phyloP scores from a whole-genome alignment of 2,888 invertebrate species.

The Perizoma affinitatum region DNA sequence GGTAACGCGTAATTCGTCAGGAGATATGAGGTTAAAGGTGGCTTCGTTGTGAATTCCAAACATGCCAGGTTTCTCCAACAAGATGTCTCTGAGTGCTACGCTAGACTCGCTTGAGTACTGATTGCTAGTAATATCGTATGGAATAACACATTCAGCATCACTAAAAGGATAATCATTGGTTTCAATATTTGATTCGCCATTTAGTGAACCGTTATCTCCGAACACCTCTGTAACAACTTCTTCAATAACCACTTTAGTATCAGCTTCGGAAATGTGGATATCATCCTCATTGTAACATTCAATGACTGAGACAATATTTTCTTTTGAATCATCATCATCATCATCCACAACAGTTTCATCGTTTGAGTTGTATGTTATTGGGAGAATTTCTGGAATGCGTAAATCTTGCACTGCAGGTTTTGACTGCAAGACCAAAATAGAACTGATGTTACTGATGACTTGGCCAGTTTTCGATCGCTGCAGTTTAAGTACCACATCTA shows the following conservation, averaged over 20 bases:
- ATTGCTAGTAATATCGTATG: slow-evolving; percentile 23
- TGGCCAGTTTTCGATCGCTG: slow-evolving; percentile 60
- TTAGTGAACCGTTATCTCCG: slow-evolving; percentile 14
- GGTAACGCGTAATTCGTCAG: slow-evolving; percentile 55
- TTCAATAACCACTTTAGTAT: slow-evolving; percentile 11
- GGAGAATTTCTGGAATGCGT: slow-evolving; percentile 30
- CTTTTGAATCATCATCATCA: slow-evolving; percentile 7
- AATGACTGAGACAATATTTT: slow-evolving; percentile 11
- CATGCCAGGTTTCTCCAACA: slow-evolving; percentile 27
- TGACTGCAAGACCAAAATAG: slow-evolving; percentile 64
- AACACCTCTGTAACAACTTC: slow-evolving; percentile 16
- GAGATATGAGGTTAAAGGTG: slow-evolving; percentile 41
- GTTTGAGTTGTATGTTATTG: slow-evolving; percentile 35
- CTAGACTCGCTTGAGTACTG: slow-evolving; percentile 41
- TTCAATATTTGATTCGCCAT: slow-evolving; percentile 21
- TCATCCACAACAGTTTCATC: slow-evolving; percentile 6
- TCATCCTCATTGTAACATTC: slow-evolving; percentile 15
- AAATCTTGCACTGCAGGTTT: slow-evolving; percentile 40
- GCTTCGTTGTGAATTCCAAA: slow-evolving; percentile 38
- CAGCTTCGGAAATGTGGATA: background rate
- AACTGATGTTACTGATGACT: slow-evolving; percentile 62
- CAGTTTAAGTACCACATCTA: slow-evolving; percentile 65
- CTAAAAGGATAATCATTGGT: slow-evolving; percentile 31
- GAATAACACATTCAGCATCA: slow-evolving; percentile 20
- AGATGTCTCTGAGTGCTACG: slow-evolving; percentile 35